These are phyloP conservation scores for Calonectris borealis DNA, from an alignment of 2,113 vertebrate species.

Conservation along the genomic window DNA sequence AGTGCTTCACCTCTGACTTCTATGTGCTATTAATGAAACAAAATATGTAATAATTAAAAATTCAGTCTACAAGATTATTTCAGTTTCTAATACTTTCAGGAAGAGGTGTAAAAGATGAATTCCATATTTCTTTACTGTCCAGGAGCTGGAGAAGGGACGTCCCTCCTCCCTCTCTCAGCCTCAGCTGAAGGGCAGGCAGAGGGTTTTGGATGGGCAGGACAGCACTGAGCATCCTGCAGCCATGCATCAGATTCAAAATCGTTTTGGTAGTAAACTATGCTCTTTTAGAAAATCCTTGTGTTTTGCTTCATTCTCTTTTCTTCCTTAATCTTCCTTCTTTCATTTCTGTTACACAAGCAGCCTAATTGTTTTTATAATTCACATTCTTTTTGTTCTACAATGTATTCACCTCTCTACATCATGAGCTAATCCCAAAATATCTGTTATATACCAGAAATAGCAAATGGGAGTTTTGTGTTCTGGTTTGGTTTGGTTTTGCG, in stretches of 20 bases:
- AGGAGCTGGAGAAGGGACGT: neutral
- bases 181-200: neutral
- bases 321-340: neutral
- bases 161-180: neutral
- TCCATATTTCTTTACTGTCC: neutral
- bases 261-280: neutral
- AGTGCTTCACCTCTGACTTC: neutral
- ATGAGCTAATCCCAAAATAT: neutral
- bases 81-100: neutral
- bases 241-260: neutral
- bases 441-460: neutral
- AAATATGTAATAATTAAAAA: neutral
- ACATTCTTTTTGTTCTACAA: neutral
- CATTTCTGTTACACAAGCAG: neutral
- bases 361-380: neutral
- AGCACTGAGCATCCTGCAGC: neutral
- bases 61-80: neutral
- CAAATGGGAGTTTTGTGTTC: neutral
- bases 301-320: neutral
- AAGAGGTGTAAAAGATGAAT: neutral
- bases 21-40: neutral
- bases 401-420: neutral
- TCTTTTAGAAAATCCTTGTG: neutral
- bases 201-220: neutral
- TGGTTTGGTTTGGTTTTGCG: neutral